phyloP scores from a whole-genome alignment of 1,140 invertebrate genomes.

The Trachelipus rathkii region DNA sequence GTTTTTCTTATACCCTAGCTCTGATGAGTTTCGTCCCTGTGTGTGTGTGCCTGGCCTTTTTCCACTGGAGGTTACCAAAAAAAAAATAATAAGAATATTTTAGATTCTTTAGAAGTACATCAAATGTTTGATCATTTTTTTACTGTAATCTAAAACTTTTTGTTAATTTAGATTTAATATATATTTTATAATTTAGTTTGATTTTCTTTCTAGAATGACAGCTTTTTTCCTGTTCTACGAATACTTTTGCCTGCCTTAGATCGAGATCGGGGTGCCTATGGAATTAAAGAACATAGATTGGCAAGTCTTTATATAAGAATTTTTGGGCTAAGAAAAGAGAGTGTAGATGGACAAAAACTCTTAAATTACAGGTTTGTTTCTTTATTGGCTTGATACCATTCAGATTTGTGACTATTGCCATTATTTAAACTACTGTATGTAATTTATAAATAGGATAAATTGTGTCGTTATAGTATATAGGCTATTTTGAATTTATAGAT shows the following conservation, averaged over 20 bases:
- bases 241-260: slow-evolving; percentile 67
- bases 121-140: background rate
- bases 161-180: background rate
- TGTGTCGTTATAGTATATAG: too few species aligned
- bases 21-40: too few species aligned
- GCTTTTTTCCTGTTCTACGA: slow-evolving; percentile 66
- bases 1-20: too few species aligned
- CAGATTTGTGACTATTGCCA: too few species aligned
- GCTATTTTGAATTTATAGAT: too few species aligned
- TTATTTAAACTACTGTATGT: too few species aligned
- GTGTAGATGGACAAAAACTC: slow-evolving; percentile 62
- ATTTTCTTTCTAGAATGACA: slow-evolving; percentile 48
- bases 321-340: slow-evolving; percentile 62
- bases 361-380: slow-evolving; percentile 57
- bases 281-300: slow-evolving; percentile 63
- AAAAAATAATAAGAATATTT: too few species aligned
- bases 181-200: slow-evolving; percentile 1
- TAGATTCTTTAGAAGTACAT: too few species aligned
- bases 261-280: slow-evolving; percentile 60
- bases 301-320: slow-evolving; percentile 64
- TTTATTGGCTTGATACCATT: slow-evolving; percentile 27
- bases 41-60: too few species aligned
- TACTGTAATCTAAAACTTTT: background rate
- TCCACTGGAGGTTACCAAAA: too few species aligned
- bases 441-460: too few species aligned